Evolutionary conservation across 2,888 invertebrate genomes (phyloP).

Genomic region (Mimumesa dahlbomi): DNA sequence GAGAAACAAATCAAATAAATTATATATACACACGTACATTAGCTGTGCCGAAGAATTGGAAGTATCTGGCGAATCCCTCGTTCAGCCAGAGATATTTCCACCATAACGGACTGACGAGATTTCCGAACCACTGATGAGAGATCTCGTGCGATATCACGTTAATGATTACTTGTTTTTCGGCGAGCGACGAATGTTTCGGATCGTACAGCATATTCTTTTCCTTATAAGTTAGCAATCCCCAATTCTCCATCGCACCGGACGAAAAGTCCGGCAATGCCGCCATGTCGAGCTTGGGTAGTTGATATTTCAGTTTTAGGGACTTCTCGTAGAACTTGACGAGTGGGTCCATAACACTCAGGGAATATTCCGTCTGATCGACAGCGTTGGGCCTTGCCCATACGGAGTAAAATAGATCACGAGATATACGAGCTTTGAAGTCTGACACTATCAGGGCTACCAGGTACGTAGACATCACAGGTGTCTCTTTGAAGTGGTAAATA

Average conservation of each 20-base stretch:
- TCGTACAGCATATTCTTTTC: constrained; percentile 92
- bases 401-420: constrained; percentile 17
- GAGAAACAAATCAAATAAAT: neutral
- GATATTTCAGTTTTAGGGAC: constrained; percentile 78
- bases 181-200: constrained; percentile 47
- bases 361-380: constrained; percentile 85
- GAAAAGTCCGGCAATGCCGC: constrained; percentile 83
- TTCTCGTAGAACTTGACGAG: constrained; percentile 80
- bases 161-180: constrained; percentile 65
- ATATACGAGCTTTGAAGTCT: no score
- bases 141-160: constrained; percentile 82
- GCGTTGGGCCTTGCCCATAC: constrained; percentile 86
- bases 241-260: constrained; percentile 82
- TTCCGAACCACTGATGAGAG: constrained; percentile 82
- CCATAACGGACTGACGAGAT: constrained; percentile 77
- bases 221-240: constrained; percentile 80
- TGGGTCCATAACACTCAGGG: constrained; percentile 79
- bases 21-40: constrained; percentile 64
- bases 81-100: constrained; percentile 79
- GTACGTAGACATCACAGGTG: constrained; percentile 90
- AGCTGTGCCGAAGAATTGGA: constrained; percentile 79
- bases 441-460: constrained; percentile 92
- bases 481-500: constrained; percentile 78
- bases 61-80: constrained; percentile 82
- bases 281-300: constrained; percentile 82